These are phyloP conservation scores for Ptychochromis oligacanthus DNA, from an alignment of 2,113 vertebrate species.

Conservation along the genomic window DNA sequence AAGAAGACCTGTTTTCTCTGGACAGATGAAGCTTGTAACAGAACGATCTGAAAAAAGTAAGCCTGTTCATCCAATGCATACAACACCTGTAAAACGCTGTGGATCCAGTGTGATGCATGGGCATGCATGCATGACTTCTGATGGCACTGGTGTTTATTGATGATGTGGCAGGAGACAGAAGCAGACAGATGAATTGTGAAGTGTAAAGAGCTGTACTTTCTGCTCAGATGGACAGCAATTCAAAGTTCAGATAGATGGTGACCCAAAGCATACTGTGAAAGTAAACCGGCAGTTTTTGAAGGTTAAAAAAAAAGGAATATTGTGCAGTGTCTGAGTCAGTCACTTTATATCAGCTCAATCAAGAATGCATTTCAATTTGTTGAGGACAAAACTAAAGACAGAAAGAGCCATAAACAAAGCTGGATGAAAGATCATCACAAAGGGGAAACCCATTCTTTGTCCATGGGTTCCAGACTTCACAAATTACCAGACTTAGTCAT, in stretches of 20 bases:
- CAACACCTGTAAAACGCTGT: neutral
- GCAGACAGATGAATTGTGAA: neutral
- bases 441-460: neutral
- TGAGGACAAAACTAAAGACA: neutral
- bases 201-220: neutral
- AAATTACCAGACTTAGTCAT: too few relatives aligned
- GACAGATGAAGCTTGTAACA: too few relatives aligned
- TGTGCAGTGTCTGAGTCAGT: neutral
- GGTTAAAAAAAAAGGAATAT: rapidly evolving
- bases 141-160: neutral
- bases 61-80: neutral
- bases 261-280: neutral
- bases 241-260: neutral
- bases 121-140: neutral
- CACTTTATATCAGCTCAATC: neutral
- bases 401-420: neutral
- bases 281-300: neutral
- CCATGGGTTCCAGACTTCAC: neutral
- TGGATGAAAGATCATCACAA: neutral
- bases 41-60: too few relatives aligned
- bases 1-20: too few relatives aligned
- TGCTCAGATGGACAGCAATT: neutral
- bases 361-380: neutral
- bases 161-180: neutral
- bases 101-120: neutral